These are phyloP conservation scores for Epizoanthus stellaris DNA, from an alignment of 92 coral and sea anemone genomes.

Conservation along the genomic window DNA sequence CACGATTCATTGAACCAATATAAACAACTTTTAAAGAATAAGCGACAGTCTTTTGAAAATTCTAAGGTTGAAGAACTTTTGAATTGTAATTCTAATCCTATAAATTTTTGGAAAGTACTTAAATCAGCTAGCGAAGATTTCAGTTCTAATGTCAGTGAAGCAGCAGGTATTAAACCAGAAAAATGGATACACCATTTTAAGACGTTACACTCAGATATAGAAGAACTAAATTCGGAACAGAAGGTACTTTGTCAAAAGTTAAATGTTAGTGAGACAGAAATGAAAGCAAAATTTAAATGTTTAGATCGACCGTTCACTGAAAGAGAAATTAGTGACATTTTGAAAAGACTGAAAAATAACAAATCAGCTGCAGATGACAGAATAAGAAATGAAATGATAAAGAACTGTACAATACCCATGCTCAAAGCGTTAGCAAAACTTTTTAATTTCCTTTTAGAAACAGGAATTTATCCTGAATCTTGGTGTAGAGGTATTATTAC, in stretches of 20 bases:
- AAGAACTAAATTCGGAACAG: not conserved
- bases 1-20: constrained; percentile 32
- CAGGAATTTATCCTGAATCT: constrained; percentile 46
- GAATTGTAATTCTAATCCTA: not conserved
- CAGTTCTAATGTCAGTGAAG: constrained; percentile 29
- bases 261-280: not conserved
- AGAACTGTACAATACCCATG: constrained; percentile 22
- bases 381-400: constrained; percentile 58
- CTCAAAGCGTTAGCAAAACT: constrained; percentile 12
- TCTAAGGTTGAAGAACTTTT: constrained; percentile 6
- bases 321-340: constrained; percentile 20
- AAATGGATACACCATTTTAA: constrained; percentile 14
- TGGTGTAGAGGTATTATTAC: constrained; percentile 56
- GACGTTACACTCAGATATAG: too few species aligned
- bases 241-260: not conserved
- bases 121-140: constrained; percentile 43
- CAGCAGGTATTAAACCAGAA: not conserved
- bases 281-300: not conserved
- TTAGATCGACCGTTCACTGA: constrained; percentile 34
- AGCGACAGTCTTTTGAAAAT: constrained; percentile 9
- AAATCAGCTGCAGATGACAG: constrained; percentile 47
- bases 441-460: constrained; percentile 47
- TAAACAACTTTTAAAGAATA: constrained; percentile 33
- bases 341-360: constrained; percentile 44
- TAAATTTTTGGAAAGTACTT: constrained; percentile 40